Conservation (phyloP, 1,140 invertebrate species). For the Halotydeus destructor region DNA sequence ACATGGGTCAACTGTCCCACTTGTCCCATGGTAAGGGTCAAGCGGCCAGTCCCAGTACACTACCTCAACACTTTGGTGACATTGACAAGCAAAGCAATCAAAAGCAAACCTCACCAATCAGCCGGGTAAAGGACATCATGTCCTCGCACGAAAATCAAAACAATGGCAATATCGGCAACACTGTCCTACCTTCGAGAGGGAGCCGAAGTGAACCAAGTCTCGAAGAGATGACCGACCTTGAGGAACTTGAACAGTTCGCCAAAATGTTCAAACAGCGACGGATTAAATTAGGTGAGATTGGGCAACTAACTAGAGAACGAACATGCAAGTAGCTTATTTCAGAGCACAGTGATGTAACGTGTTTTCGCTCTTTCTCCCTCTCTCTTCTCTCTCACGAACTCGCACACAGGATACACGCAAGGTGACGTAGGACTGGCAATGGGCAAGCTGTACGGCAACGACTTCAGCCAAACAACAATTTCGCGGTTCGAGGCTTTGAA, state of each 20-base stretch:
- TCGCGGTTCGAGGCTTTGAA: conserved; percentile 94
- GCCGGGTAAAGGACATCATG: neutral
- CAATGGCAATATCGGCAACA: neutral
- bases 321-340: neutral
- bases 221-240: conserved; percentile 78
- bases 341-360: neutral
- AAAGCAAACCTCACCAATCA: neutral
- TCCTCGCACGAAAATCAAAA: neutral
- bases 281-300: conserved; percentile 49
- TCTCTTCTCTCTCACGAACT: neutral
- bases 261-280: conserved; percentile 85
- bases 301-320: neutral
- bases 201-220: conserved; percentile 27
- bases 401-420: conserved; percentile 57
- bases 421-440: conserved; percentile 96
- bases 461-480: conserved; percentile 96
- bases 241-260: conserved; percentile 85
- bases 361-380: neutral
- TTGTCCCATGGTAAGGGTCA: neutral
- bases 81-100: neutral
- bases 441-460: conserved; percentile 93
- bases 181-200: neutral
- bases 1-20: neutral
- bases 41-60: neutral
- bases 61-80: no score